phyloP scores from a whole-genome alignment of 2,113 vertebrate species.

The Apistogramma diplotaenia region DNA sequence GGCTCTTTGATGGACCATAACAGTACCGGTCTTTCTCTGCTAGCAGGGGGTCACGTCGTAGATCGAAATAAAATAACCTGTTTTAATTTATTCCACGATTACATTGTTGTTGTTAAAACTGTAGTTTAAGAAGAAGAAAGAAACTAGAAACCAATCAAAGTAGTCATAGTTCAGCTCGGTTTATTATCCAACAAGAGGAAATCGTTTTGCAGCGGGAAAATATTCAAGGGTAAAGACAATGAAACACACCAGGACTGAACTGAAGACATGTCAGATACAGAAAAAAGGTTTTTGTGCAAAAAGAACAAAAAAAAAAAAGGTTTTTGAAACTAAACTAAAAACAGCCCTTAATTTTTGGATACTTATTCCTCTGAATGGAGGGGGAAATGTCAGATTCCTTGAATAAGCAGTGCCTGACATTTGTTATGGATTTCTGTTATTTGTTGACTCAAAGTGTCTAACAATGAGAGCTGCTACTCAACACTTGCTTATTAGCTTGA shows the following conservation, averaged over 20 bases:
- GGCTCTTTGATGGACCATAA: conserved; percentile 37
- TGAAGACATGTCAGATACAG: neutral
- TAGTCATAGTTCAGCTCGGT: neutral
- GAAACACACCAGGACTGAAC: neutral
- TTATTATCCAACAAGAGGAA: neutral
- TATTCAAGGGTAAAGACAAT: neutral
- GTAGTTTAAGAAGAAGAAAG: neutral
- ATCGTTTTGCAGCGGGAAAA: neutral
- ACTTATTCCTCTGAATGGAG: neutral
- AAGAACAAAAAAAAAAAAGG: neutral
- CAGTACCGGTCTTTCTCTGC: neutral
- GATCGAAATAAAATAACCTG: neutral
- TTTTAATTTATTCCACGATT: neutral
- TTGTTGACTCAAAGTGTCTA: neutral
- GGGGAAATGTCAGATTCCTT: neutral
- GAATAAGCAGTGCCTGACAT: no score
- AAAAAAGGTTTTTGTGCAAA: neutral
- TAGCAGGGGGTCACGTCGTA: neutral
- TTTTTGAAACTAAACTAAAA: neutral
- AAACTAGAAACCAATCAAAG: neutral
- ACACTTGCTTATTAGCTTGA: neutral
- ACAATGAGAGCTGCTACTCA: neutral
- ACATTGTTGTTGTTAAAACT: neutral
- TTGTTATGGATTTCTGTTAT: neutral
- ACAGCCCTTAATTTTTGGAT: neutral